phyloP scores from a whole-genome alignment of 2,113 vertebrate genomes.

The Otus sunia region DNA sequence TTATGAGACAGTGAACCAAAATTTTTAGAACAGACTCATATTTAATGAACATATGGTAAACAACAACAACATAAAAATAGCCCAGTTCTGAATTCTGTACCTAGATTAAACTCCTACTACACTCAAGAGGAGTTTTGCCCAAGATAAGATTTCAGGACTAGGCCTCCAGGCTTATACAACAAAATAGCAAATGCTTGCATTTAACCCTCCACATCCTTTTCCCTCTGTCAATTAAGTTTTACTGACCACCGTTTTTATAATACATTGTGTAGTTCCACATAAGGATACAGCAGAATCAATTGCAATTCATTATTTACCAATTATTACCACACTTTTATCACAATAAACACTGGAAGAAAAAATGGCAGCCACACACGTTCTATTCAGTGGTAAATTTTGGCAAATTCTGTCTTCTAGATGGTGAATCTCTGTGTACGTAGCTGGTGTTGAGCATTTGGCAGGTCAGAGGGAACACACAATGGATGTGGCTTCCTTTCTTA shows the following conservation, averaged over 20 bases:
- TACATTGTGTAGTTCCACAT: background rate
- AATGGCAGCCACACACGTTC: background rate
- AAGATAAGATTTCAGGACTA: slow-evolving; percentile 66
- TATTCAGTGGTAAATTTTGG: slow-evolving; percentile 1
- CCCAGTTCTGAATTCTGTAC: slow-evolving; percentile 62
- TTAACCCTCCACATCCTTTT: slow-evolving; percentile 44
- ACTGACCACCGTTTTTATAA: background rate
- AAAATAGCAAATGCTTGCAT: slow-evolving; percentile 10
- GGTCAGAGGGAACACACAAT: slow-evolving; percentile 14
- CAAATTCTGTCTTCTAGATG: background rate
- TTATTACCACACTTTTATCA: background rate
- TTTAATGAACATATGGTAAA: slow-evolving; percentile 32
- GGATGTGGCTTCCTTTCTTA: slow-evolving; percentile 61
- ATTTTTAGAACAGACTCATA: slow-evolving; percentile 27
- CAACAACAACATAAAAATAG: slow-evolving; percentile 25
- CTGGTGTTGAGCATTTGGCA: background rate
- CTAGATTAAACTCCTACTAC: slow-evolving; percentile 49
- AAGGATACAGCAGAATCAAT: background rate
- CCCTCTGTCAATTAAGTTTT: background rate
- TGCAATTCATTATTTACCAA: slow-evolving; percentile 6
- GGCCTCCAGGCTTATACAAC: slow-evolving; percentile 13
- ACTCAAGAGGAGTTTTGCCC: slow-evolving; percentile 34
- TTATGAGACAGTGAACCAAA: slow-evolving; percentile 20
- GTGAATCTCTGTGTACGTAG: background rate
- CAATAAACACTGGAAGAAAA: background rate